phyloP scores from a whole-genome alignment of 2,113 vertebrate genomes.

The Cepphus grylle region DNA sequence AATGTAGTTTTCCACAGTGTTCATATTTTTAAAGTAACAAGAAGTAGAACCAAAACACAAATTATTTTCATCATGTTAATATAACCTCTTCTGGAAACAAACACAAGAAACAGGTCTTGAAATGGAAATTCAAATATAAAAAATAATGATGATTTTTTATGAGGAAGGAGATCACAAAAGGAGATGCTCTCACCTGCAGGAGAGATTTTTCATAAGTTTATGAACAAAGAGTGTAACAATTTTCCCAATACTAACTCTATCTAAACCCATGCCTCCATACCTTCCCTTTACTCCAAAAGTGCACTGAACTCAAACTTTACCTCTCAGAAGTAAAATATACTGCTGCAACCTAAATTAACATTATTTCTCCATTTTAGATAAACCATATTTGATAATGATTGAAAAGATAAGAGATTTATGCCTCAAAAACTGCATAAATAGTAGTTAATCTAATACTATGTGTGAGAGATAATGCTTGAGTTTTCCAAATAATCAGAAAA shows the following conservation, averaged over 20 bases:
- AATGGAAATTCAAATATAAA: neutral
- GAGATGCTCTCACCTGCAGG: neutral
- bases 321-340: neutral
- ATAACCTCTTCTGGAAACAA: neutral
- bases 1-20: neutral
- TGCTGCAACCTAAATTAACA: no score
- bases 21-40: neutral
- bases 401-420: neutral
- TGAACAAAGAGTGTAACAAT: neutral
- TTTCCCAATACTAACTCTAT: neutral
- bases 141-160: neutral
- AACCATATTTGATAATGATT: neutral
- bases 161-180: neutral
- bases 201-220: neutral
- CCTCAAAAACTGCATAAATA: neutral
- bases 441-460: neutral
- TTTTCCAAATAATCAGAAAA: neutral
- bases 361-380: neutral
- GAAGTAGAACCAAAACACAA: neutral
- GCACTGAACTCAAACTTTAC: neutral
- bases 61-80: neutral
- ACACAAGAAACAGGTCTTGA: neutral
- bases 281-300: neutral
- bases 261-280: neutral
- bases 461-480: neutral